Evolutionary conservation across 2,888 invertebrate species (phyloP), one percentile per base, ranked within the genome.

Genomic region (Cerastoderma edule): DNA sequence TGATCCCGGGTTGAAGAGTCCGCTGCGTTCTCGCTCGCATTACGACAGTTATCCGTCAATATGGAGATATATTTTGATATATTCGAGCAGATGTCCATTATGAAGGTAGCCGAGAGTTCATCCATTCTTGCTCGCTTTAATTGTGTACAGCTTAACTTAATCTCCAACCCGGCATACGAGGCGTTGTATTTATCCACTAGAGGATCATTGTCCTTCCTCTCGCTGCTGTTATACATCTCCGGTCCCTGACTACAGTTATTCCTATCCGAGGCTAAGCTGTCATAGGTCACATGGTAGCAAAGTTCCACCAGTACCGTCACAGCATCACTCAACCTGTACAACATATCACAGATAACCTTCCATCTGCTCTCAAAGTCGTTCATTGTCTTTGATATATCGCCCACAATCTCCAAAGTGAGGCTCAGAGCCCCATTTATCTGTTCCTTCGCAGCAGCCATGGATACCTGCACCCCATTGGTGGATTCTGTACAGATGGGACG

Each of bases 161-260:
- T 88, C 67, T 92, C 92, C 10, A 91, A 85, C 8, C 89, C 88
- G 3, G 91, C 90, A 28, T 88, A 86, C 28, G 87, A 87, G 33
- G 91, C 80, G 74, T 87, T 88, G 76, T 92, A 91, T 46, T 87
- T 85, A 75, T 91, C 91, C 0, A 92, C 87, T 1, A 90, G 83
- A 24, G 90, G 91, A 27, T 86, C 80, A 1, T 78, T 19, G 1
- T 71, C 63, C 8, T n/a, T 56, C 2, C 50, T 33, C 8, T 53
- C 64, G 6, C 50, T 13, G 6, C 50, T 13, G 46, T 46, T 54
- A 87, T 27, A 82, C 27, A 24, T 60, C 0, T 60, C 60, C 16
- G 27, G 90, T 27, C 85, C 79, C 2, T 78, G 32, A 85, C 27
- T 66, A 66, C 50, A 50, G 10, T 22, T 30, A 32, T 33, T 60